A percentile compares a stretch with the other conserved stretches of the same genome.
phyloP scores from a whole-genome alignment of 2,888 invertebrate species.

The Lochmaea crataegi region DNA sequence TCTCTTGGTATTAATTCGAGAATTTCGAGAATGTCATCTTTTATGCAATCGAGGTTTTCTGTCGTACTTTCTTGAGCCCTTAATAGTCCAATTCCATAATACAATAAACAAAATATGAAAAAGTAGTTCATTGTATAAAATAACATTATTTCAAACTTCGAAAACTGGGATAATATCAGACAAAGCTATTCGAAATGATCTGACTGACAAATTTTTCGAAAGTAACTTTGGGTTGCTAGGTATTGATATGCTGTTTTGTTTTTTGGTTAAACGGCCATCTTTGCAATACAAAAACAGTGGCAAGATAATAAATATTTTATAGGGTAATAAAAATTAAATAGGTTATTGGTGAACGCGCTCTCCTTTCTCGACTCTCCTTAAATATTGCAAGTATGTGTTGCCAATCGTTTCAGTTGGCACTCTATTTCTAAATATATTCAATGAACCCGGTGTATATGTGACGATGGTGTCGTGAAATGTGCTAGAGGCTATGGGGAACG shows the following conservation, averaged over 20 bases:
- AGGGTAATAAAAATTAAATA: not conserved
- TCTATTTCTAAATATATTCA: slow-evolving; percentile 57
- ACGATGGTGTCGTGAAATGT: slow-evolving; percentile 55
- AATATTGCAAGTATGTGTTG: slow-evolving; percentile 18
- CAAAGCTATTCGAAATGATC: not conserved
- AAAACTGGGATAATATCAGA: not conserved
- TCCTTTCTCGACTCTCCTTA: not conserved
- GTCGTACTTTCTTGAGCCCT: not conserved
- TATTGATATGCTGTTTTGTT: not conserved
- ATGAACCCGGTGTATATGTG: slow-evolving; percentile 53
- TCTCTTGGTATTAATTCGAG: slow-evolving; percentile 40
- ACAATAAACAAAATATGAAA: not conserved
- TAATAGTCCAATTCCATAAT: not conserved
- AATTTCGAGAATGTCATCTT: slow-evolving; percentile 19
- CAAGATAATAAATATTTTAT: not conserved
- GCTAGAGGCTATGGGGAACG: slow-evolving; percentile 71
- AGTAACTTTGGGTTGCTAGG: not conserved
- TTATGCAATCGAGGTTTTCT: not conserved
- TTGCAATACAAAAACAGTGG: not conserved
- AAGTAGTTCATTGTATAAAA: not conserved
- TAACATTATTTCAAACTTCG: not conserved
- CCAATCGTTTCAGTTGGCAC: slow-evolving; percentile 50
- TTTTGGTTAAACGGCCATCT: not conserved
- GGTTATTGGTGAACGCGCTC: not conserved
- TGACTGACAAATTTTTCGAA: not conserved